Evolutionary conservation across 2,888 invertebrate genomes (phyloP), one percentile per base, ranked within the genome.

Genomic region (Drosophila leonis): DNA sequence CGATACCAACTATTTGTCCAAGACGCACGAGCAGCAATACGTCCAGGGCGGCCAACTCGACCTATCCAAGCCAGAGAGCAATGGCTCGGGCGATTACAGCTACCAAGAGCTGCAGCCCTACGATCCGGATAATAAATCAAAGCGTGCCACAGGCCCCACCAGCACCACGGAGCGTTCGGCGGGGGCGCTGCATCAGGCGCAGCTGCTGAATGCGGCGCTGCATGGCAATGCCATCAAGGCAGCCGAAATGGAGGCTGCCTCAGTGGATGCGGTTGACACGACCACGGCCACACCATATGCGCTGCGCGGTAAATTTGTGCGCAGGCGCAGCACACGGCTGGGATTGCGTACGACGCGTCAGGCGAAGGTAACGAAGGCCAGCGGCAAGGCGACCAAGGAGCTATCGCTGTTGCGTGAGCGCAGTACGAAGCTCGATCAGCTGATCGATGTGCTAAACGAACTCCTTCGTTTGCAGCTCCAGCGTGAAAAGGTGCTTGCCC

Each of bases 401-500:
- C 52, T 57, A 41, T 46, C 70, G 6, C 42, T 20, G 31, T n/a
- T 67, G 42, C 65, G 67, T 12, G 62, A 51, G 49, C 82, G 76
- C 29, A 77, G 76, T 74, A 66, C 76, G 0, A 91, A 91, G 57
- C 71, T 91, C 4, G 90, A 90, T 41, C 83, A 91, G 49, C 67
- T 91, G 54, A 80, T 92, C 13, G 87, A 88, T 51, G 76, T 91
- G 37, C 69, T 92, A 27, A 83, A 88, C 57, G 84, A 91, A 51
- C 69, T 92, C 24, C 80, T 84, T 35, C 78, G 72, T 24, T 64
- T 82, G 49, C 80, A 79, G 49, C 55, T 80, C 5, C 79, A 82
- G 20, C 75, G 67, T 27, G 78, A 83, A n/a, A 48, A 59, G 35
- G 48, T 52, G 41, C n/a, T 24, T 10, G 46, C 27, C 24, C 31